Percentiles rank a stretch among this genome's conserved stretches.
These are phyloP conservation scores for Coendou prehensilis DNA, from an alignment of 2,797 vertebrate genomes.

Conservation along the genomic window DNA sequence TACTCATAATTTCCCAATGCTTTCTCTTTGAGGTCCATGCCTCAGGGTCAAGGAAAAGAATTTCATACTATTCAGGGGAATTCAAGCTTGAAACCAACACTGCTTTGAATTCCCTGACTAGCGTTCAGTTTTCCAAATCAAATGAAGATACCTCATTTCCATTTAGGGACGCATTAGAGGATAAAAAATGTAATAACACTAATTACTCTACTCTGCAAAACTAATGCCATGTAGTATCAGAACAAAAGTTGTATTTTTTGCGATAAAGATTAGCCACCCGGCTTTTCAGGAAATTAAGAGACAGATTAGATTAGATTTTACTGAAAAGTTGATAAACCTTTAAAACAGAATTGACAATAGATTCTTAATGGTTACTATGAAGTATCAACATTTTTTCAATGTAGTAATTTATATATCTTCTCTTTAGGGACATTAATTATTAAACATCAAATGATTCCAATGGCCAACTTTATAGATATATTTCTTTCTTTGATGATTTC, in stretches of 20 bases:
- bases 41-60: slow-evolving; percentile 24
- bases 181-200: slow-evolving; percentile 54
- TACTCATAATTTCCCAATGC: slow-evolving; percentile 47
- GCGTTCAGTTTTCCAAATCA: slow-evolving; percentile 56
- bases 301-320: slow-evolving; percentile 36
- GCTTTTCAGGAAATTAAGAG: slow-evolving; percentile 57
- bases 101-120: slow-evolving; percentile 72
- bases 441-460: slow-evolving; percentile 53
- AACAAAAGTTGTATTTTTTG: slow-evolving; percentile 26
- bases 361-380: slow-evolving; percentile 32
- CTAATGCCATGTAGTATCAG: background rate
- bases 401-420: slow-evolving; percentile 51
- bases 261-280: background rate
- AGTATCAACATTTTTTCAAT: slow-evolving; percentile 19
- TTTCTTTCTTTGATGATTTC: slow-evolving; percentile 31
- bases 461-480: slow-evolving; percentile 1
- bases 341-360: slow-evolving; percentile 13
- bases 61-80: slow-evolving; percentile 20
- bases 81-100: slow-evolving; percentile 31
- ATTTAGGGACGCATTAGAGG: slow-evolving; percentile 18
- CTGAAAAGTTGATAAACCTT: background rate
- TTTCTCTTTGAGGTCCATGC: slow-evolving; percentile 65
- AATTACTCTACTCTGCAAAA: slow-evolving; percentile 29
- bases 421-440: slow-evolving; percentile 37
- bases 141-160: slow-evolving; percentile 50